Evolutionary conservation across 1,140 invertebrate species (phyloP), one percentile per base, ranked within the genome.

Genomic region (Drosophila pachea): DNA sequence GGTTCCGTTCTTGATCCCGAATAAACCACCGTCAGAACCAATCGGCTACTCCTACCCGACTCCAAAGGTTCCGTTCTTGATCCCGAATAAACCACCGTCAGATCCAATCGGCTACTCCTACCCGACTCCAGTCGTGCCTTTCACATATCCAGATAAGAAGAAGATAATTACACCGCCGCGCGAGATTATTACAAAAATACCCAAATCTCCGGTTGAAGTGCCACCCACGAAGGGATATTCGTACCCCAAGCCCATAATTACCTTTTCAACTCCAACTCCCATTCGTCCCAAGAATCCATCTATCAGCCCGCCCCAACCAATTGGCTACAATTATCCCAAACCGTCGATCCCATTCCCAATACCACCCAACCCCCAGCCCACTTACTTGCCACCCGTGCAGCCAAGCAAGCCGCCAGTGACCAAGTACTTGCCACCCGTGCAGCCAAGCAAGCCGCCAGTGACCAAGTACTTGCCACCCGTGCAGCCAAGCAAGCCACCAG

Each of bases 181-280:
- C 49, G 68, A 54, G 49, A 56, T 54, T 36, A 59, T 65, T 38
- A 29, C 63, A 48, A 4, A 14, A n/a, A 3, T 2, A 22, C 22
- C 22, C 22, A 22, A 22, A 3, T 22, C 11, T 36, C 52, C 77
- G 45, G 72, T 65, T 0, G 74, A 74, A 9, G 60, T 47, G 7
- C 65, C 48, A 43, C 62, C 35, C 53, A 86, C 31, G 47, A 69
- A 68, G 12, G 78, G 78, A 1, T 82, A 82, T n/a, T 62, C 70
- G 11, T 82, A 82, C 7, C 78, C 83, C 12, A 88, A 78, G 61
- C 86, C 86, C 14, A 49, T 42, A 9, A 50, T 82, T 38, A 78
- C 75, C 0, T 86, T 83, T 53, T 62, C 76, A 42, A 53, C 76
- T 8, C 70, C 74, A 42, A 53, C 76, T 9, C 69, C 74, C 16